Conservation (phyloP, 2,888 invertebrate genomes). For the Hylaea fasciaria region DNA sequence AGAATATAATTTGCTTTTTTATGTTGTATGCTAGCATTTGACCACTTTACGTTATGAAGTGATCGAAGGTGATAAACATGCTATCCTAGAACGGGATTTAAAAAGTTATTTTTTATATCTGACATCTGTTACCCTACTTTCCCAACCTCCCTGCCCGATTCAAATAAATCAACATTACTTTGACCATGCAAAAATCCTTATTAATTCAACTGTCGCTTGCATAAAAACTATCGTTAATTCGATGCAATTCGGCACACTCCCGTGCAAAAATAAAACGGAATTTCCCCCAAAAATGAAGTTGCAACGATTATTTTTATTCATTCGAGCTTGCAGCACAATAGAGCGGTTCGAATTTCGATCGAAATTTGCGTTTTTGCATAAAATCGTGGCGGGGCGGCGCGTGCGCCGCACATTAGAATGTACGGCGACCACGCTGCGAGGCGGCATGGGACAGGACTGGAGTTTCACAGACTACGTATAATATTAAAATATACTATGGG, state of each 20-base stretch:
- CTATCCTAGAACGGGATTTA: no score
- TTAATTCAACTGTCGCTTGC: constrained; percentile 73
- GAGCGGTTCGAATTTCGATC: constrained; percentile 83
- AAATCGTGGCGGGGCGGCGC: constrained; percentile 74
- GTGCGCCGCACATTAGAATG: constrained; percentile 72
- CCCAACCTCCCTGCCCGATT: constrained; percentile 39
- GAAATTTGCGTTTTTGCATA: constrained; percentile 85
- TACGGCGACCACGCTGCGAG: constrained; percentile 50
- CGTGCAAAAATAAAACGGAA: constrained; percentile 56
- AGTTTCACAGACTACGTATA: no score
- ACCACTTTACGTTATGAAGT: no score
- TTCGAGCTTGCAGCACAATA: constrained; percentile 70
- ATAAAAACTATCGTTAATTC: constrained; percentile 80
- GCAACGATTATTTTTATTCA: constrained; percentile 81
- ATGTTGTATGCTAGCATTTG: no score
- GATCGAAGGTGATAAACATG: no score
- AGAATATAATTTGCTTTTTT: no score
- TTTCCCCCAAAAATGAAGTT: constrained; percentile 73
- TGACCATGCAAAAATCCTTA: constrained; percentile 71
- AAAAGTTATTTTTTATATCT: constrained; percentile 28
- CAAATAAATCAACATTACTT: constrained; percentile 60
- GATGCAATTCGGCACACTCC: constrained; percentile 62
- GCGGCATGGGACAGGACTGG: background rate
- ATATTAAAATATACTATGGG: no score
- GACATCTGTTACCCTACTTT: constrained; percentile 45